These are phyloP conservation scores for Phrynocephalus guinanensis DNA, from an alignment of 2,797 vertebrate species.

Conservation along the genomic window DNA sequence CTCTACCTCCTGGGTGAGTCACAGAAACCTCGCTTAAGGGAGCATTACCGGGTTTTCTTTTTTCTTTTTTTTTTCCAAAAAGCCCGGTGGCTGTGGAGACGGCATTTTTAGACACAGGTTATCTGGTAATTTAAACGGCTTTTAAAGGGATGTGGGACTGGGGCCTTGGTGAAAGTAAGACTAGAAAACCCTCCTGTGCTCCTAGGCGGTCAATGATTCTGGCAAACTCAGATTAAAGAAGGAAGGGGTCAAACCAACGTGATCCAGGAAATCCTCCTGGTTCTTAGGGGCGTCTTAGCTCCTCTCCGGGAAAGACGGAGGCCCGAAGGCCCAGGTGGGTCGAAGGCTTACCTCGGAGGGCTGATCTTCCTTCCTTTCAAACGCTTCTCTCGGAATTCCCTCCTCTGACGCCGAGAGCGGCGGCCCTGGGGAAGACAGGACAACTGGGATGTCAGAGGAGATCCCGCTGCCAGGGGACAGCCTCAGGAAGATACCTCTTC, in stretches of 20 bases:
- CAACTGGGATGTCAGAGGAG: not conserved
- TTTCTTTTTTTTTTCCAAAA: too few species aligned
- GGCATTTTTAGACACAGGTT: too few species aligned
- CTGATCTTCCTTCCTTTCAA: conserved; percentile 96
- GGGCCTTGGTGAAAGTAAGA: not conserved
- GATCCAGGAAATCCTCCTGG: not conserved
- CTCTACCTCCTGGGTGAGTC: too few species aligned
- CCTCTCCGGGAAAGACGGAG: not conserved
- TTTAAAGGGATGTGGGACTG: too few species aligned
- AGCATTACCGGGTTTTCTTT: too few species aligned
- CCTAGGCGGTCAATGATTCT: not conserved
- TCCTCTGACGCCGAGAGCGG: conserved; percentile 91
- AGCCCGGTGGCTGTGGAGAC: too few species aligned
- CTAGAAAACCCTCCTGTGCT: too few species aligned
- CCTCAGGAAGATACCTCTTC: too few species aligned
- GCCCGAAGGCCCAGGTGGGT: too few species aligned
- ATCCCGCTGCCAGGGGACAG: rapidly evolving
- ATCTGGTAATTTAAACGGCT: too few species aligned
- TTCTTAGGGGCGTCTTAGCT: not conserved
- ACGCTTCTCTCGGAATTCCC: conserved; percentile 96
- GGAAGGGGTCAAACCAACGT: not conserved
- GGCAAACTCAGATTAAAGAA: too few species aligned
- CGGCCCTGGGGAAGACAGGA: conserved; percentile 82
- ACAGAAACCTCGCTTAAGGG: too few species aligned
- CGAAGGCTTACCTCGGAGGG: conserved; percentile 87